Evolutionary conservation across 2,797 vertebrate species (phyloP), one percentile per base, ranked within the genome.

Genomic region (Paedocypris micromegethes): DNA sequence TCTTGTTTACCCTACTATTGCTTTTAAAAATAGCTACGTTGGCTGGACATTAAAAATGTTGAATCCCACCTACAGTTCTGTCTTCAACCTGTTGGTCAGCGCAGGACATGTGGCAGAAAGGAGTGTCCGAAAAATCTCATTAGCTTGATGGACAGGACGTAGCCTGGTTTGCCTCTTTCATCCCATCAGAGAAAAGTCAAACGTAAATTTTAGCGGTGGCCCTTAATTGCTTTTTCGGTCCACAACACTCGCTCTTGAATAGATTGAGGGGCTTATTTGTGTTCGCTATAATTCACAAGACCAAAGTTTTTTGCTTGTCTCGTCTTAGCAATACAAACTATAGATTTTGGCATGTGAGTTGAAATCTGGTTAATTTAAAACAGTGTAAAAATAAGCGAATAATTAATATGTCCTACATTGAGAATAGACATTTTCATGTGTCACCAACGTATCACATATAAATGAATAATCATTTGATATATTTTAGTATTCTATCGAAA

Each of bases 221-320:
- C 83, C 83, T 84, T 90, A 88, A 90, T 91, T 90, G 87, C 84
- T 87, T 90, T 90, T 89, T 83, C 84, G 88, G 87, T 90, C 85
- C 86, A 87, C 84, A 85, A 88, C 88, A 86, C 87, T 86, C 83
- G 83, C 58, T 70, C 62, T 49, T 51, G 42, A 40, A 56, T 41
- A 58, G 53, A 49, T 57, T 49, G 66, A 45, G 67, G 37, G 73
- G 6, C 23, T 57, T 78, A 63, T 78, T 75, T 76, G 75, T 61
- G 58, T 75, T 73, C 73, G 63, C 54, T 37, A 45, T 23, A 23
- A 1, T 23, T 23, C 23, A 23, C 23, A 23, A 23, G 23, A 23
- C 23, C 23, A 23, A 23, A 23, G 23, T 23, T 23, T 23, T 23
- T 23, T 23, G 23, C 23, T 23, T 23, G 23, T 23, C 23, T 23